A percentile compares a stretch with the other conserved stretches of the same genome.
Evolutionary conservation across 1,140 invertebrate species (phyloP).

Genomic region (Drosophila trapezifrons): DNA sequence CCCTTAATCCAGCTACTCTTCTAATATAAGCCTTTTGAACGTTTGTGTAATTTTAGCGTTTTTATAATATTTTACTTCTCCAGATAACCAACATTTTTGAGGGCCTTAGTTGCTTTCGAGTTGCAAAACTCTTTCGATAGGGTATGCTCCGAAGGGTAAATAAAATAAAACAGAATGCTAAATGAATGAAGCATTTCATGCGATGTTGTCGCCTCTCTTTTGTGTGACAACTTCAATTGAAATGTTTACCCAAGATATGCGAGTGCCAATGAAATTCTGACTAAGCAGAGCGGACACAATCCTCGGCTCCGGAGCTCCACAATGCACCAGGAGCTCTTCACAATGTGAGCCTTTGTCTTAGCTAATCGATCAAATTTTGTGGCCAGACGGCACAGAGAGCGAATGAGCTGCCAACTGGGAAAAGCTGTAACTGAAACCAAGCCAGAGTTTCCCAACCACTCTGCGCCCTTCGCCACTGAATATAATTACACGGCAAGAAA

Average conservation of each 20-base stretch:
- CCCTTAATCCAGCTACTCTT: not conserved
- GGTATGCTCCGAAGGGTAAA: slow-evolving; percentile 8
- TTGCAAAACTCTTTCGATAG: not conserved
- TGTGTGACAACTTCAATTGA: slow-evolving; percentile 57
- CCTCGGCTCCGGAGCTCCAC: slow-evolving; percentile 27
- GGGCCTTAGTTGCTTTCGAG: not conserved
- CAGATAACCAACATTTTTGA: no score
- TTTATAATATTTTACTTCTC: not conserved
- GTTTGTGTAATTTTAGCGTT: not conserved
- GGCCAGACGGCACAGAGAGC: slow-evolving; percentile 52
- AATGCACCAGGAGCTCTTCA: slow-evolving; percentile 49
- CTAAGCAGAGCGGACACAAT: slow-evolving; percentile 43
- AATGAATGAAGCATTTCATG: slow-evolving; percentile 51
- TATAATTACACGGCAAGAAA: slow-evolving; percentile 19
- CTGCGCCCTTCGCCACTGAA: not conserved
- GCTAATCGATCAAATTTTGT: slow-evolving; percentile 80
- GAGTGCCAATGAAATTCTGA: slow-evolving; percentile 46
- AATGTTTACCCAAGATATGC: slow-evolving; percentile 76
- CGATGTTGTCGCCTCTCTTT: slow-evolving; percentile 27
- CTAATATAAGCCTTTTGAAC: no score
- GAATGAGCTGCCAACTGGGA: slow-evolving; percentile 34
- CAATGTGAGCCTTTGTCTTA: slow-evolving; percentile 78
- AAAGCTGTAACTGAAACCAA: slow-evolving; percentile 48
- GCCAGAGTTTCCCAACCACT: slow-evolving; percentile 22
- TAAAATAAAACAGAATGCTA: slow-evolving; percentile 33